Evolutionary conservation across 1,140 invertebrate species (phyloP).

Genomic region (Papilio xuthus): DNA sequence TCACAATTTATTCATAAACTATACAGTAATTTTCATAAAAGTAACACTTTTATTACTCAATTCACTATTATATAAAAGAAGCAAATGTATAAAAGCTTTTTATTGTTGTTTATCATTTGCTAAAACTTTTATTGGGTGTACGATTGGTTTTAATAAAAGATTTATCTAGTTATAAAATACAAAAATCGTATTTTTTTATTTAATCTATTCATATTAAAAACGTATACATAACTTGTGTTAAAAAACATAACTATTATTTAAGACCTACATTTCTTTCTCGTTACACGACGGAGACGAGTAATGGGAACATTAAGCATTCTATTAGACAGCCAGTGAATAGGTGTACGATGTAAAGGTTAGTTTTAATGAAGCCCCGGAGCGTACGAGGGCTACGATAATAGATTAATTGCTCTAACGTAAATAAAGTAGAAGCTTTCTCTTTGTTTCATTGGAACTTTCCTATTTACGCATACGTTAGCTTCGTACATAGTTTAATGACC

Average conservation of each 20-base stretch:
- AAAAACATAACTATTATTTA: no score
- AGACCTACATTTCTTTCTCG: slow-evolving; percentile 15
- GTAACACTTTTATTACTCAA: background rate
- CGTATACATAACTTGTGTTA: background rate
- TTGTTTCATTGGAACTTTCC: slow-evolving; percentile 6
- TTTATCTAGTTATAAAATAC: no score
- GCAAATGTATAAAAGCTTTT: background rate
- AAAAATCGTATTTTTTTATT: no score
- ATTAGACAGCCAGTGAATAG: slow-evolving; percentile 16
- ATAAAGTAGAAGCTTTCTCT: slow-evolving; percentile 20
- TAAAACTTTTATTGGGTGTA: no score
- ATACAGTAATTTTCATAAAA: background rate
- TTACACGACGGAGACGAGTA: background rate
- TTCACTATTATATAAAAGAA: background rate
- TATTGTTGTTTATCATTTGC: background rate
- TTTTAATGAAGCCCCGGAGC: slow-evolving; percentile 30
- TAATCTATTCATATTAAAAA: no score
- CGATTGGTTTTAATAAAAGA: no score
- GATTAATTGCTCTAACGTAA: slow-evolving; percentile 29
- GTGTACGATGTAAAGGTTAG: slow-evolving; percentile 24
- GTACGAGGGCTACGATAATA: slow-evolving; percentile 27
- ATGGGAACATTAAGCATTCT: slow-evolving; percentile 15
- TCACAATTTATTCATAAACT: slow-evolving; percentile 14
- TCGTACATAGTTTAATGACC: background rate
- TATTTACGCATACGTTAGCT: background rate